Evolutionary conservation across 2,888 invertebrate species (phyloP), one percentile per base, ranked within the genome.

Genomic region (Leucophenga montana): DNA sequence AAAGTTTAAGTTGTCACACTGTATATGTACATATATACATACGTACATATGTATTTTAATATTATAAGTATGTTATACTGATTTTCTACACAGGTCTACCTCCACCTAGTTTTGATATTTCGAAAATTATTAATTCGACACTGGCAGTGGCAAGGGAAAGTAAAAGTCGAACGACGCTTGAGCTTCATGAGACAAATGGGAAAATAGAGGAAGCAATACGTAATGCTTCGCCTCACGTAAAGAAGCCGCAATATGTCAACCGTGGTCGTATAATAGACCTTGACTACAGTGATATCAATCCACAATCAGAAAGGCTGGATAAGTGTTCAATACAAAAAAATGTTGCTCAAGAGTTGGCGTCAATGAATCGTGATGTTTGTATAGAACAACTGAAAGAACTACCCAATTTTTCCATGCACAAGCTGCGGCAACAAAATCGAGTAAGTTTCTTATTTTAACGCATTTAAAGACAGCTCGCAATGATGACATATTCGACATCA

Each of bases 301-400:
- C 73, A 11, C 20, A 64, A 1, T 81, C 78, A 0, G 80, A 79
- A 3, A 80, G 77, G 73, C 74, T 48, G 11, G 75, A 75, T 62
- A 67, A 71, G 4, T 54, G 75, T 0, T 46, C 68, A 0, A 65
- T 73, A 27, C 74, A 76, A 66, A 77, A 78, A 11, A 79, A 85
- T 71, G 70, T 86, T 0, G 72, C 72, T 3, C 71, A 78, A 14
- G 80, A 84, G 72, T 72, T 87, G 76, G 54, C 74, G 27, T 71
- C 68, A 13, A 76, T 82, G 0, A 76, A 76, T 14, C 72, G 78
- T 18, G 78, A 86, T 90, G 33, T 72, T 0, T 53, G 91, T 85
- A 94, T 70, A 78, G 94, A 94, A 79, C 91, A 92, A 78, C 88
- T 92, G 2, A 77, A 85, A 14, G 78, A 78, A 2, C 22, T 86